Conservation (phyloP, 2,888 invertebrate genomes). For the Maniola hyperantus region DNA sequence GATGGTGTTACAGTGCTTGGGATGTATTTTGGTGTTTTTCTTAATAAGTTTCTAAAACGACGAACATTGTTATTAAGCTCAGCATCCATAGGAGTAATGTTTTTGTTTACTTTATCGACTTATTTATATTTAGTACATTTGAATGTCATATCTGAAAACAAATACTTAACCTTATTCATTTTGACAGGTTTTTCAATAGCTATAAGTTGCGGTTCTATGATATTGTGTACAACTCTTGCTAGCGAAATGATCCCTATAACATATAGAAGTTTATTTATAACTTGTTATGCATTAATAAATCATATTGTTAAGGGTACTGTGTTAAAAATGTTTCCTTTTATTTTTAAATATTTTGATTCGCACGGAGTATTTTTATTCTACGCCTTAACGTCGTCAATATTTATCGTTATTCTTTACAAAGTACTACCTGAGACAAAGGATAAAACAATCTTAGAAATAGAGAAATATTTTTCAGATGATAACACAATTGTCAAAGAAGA, state of each 20-base stretch:
- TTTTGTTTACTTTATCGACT: slow-evolving; percentile 40
- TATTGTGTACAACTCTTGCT: slow-evolving; percentile 45
- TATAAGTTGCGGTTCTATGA: slow-evolving; percentile 53
- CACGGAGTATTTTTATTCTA: slow-evolving; percentile 43
- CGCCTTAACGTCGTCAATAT: slow-evolving; percentile 28
- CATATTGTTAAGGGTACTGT: slow-evolving; percentile 37
- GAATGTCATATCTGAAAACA: slow-evolving; percentile 41
- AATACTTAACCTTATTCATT: slow-evolving; percentile 48
- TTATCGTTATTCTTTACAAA: slow-evolving; percentile 34
- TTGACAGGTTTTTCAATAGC: slow-evolving; percentile 52
- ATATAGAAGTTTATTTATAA: slow-evolving; percentile 12
- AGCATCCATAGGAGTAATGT: slow-evolving; percentile 38
- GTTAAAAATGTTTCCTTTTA: slow-evolving; percentile 45
- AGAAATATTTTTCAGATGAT: slow-evolving; percentile 26
- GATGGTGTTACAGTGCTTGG: slow-evolving; percentile 45
- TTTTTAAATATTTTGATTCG: slow-evolving; percentile 42
- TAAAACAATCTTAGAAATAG: slow-evolving; percentile 44
- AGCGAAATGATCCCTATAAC: slow-evolving; percentile 35
- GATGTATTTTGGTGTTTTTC: slow-evolving; percentile 57
- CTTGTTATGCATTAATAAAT: background rate
- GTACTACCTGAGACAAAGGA: slow-evolving; percentile 43
- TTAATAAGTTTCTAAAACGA: slow-evolving; percentile 45
- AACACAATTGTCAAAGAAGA: background rate
- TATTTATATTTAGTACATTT: slow-evolving; percentile 43
- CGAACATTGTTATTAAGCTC: slow-evolving; percentile 46